Evolutionary conservation across 2,797 vertebrate genomes (phyloP).

Genomic region (Alfaro cultratus): DNA sequence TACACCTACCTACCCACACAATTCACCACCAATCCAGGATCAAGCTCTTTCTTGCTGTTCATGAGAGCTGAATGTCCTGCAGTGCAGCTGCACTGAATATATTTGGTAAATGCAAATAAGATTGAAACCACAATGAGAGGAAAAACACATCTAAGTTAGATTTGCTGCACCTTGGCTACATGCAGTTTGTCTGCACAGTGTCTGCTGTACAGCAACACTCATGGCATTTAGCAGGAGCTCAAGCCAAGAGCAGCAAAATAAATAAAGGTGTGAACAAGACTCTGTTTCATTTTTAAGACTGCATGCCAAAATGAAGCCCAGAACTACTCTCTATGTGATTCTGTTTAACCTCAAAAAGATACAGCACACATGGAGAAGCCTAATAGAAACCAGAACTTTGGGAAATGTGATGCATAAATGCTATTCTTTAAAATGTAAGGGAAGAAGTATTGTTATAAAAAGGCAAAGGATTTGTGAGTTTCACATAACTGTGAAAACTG

Average conservation of each 20-base stretch:
- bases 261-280: slow-evolving; percentile 65
- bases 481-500: slow-evolving; percentile 8
- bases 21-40: slow-evolving; percentile 27
- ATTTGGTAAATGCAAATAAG: slow-evolving; percentile 22
- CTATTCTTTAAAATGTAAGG: not conserved
- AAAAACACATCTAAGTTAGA: slow-evolving; percentile 36
- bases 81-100: slow-evolving; percentile 6
- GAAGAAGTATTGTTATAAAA: not conserved
- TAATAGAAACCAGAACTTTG: slow-evolving; percentile 28
- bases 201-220: slow-evolving; percentile 36
- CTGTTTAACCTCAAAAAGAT: slow-evolving; percentile 61
- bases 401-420: slow-evolving; percentile 2
- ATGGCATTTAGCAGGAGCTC: slow-evolving; percentile 17
- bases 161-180: slow-evolving; percentile 36
- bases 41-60: slow-evolving; percentile 30
- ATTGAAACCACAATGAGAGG: slow-evolving; percentile 35
- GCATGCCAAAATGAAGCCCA: slow-evolving; percentile 53
- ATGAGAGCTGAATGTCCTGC: slow-evolving; percentile 16
- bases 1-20: slow-evolving; percentile 34
- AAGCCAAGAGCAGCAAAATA: slow-evolving; percentile 61
- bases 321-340: slow-evolving; percentile 29
- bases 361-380: slow-evolving; percentile 17
- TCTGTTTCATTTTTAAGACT: slow-evolving; percentile 60
- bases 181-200: slow-evolving; percentile 51
- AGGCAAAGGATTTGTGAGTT: slow-evolving; percentile 16